Base-by-base conservation (phyloP, 2,888 invertebrate species). In the Nomada fucata region DNA sequence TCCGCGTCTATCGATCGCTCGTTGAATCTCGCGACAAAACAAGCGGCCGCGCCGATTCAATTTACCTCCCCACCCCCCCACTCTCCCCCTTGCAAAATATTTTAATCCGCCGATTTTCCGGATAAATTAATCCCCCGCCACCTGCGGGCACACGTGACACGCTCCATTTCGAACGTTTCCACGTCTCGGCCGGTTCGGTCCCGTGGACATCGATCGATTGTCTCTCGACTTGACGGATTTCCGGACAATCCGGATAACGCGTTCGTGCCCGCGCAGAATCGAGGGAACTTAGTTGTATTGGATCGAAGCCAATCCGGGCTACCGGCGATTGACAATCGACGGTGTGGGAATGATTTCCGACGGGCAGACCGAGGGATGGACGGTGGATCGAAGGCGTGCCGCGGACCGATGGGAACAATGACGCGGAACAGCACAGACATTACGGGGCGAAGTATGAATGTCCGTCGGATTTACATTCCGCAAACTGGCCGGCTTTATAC, bases 291-390 rank as follows among this genome's bases (percentile, higher is more conserved):
- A 89, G 90, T 90, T 89, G 87, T 89, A 89, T 90, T 88, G 89
- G 88, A 88, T 84, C 83, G 80, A 84, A 89, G 90, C 88, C 88
- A 90, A 88, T 86, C 81, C 85, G 69, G 78, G 83, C 79, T 82
- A 74, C 81, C 76, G 85, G 71, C 83, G 88, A 79, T 89, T 89
- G 91, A 91, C 91, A 91, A 91, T 90, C 89, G 91, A 88, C 85
- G 86, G 86, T 86, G 85, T 86, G 91, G 88, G 90, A 91, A 91
- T 91, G 89, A 91, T 91, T 92, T 92, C 91, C 91, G 90, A 89
- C 89, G 88, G 89, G 88, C 86, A 77, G 85, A 73, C 82, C 81
- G 78, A 71, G 87, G 75, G 77, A 61, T 72, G 70, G 86, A 71
- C 44, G 75, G 60, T 18, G 61, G 77, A 70, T 69, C 59, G 69